Percentiles rank a stretch among this genome's conserved stretches.
Evolutionary conservation across 2,797 vertebrate genomes (phyloP).

Genomic region (Spea hammondii): DNA sequence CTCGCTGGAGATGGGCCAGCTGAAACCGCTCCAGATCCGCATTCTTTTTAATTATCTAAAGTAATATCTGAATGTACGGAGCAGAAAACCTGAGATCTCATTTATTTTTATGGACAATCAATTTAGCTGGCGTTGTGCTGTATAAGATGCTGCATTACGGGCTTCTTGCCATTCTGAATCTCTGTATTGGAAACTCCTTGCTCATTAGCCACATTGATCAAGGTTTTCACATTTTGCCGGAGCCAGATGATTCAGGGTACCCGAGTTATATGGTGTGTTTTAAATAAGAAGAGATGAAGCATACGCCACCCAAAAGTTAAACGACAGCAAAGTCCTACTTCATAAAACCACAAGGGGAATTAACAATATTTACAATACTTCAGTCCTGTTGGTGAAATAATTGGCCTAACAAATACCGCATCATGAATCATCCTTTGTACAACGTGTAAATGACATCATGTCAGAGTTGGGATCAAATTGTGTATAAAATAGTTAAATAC

Average conservation of each 20-base stretch:
- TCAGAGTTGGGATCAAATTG: no score
- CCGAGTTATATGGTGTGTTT: not conserved
- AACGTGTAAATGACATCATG: no score
- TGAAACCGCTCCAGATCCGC: conserved; percentile 49
- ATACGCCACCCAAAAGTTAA: no score
- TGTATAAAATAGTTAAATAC: no score
- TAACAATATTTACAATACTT: no score
- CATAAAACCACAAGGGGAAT: no score
- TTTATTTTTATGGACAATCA: conserved; percentile 56
- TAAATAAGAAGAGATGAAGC: not conserved
- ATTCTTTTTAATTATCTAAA: conserved; percentile 52
- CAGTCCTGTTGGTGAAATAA: no score
- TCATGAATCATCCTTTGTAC: no score
- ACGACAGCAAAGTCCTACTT: no score
- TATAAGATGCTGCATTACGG: conserved; percentile 18
- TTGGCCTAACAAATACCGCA: no score
- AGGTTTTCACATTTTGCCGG: conserved; percentile 29
- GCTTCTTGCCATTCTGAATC: conserved; percentile 46
- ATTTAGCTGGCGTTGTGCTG: conserved; percentile 48
- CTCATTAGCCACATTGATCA: conserved; percentile 53
- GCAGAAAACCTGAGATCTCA: conserved; percentile 53
- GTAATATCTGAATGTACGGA: conserved; percentile 53
- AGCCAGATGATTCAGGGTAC: not conserved
- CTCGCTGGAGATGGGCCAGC: conserved; percentile 46
- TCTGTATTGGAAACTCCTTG: conserved; percentile 38